Percentiles rank a stretch among this genome's conserved stretches.
Conservation (phyloP, 1,140 invertebrate genomes). For the Coenobita brevimanus region DNA sequence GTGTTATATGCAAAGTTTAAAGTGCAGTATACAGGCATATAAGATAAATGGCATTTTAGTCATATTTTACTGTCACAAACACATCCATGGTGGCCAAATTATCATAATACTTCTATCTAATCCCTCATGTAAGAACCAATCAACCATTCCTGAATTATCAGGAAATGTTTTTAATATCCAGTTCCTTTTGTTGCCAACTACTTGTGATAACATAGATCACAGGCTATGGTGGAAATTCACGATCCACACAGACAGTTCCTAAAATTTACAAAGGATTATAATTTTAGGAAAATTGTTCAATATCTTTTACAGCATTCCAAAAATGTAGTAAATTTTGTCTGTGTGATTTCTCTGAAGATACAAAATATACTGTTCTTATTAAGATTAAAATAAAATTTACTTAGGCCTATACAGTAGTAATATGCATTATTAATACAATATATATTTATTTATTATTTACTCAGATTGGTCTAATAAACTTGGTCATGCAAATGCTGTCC, state of each 20-base stretch:
- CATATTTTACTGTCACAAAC: slow-evolving; percentile 37
- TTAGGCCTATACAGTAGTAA: neutral
- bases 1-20: slow-evolving; percentile 49
- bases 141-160: slow-evolving; percentile 56
- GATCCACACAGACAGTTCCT: neutral
- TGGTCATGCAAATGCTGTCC: slow-evolving; percentile 36
- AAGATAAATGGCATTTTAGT: slow-evolving; percentile 38
- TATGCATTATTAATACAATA: too few relatives aligned
- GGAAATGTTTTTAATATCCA: slow-evolving; percentile 39
- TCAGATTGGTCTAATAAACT: slow-evolving; percentile 28
- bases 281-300: neutral
- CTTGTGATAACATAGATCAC: slow-evolving; percentile 31
- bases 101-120: slow-evolving; percentile 46
- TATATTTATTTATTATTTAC: neutral
- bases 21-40: neutral
- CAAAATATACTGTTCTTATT: slow-evolving; percentile 20
- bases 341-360: too few relatives aligned
- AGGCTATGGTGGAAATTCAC: slow-evolving; percentile 14
- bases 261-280: too few relatives aligned
- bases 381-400: neutral
- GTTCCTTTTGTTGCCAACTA: slow-evolving; percentile 52
- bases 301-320: too few relatives aligned
- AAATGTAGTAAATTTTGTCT: too few relatives aligned
- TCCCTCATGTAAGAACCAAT: slow-evolving; percentile 58
- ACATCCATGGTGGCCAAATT: slow-evolving; percentile 58